These are phyloP conservation scores for Anthrax anthrax DNA, from an alignment of 2,888 invertebrate species.

Conservation along the genomic window DNA sequence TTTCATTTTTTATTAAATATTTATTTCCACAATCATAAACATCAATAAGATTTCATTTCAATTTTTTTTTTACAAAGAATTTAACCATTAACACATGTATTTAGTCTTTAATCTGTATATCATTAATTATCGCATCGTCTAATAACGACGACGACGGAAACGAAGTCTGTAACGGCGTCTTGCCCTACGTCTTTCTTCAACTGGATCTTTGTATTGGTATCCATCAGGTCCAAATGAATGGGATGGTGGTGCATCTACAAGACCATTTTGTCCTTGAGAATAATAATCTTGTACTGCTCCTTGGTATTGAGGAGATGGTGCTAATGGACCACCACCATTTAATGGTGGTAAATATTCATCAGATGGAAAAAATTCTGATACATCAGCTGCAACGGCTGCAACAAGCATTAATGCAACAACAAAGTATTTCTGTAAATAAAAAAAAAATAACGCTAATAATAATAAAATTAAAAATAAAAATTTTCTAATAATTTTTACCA, in stretches of 20 bases:
- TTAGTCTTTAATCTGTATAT: no score
- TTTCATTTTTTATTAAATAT: no score
- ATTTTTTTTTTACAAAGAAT: no score
- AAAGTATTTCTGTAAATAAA: not conserved
- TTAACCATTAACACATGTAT: no score
- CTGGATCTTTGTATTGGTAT: constrained; percentile 1
- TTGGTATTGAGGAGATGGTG: no score
- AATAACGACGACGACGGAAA: not conserved
- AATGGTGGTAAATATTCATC: constrained; percentile 3
- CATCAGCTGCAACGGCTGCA: constrained; percentile 4
- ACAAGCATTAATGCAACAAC: constrained; percentile 1
- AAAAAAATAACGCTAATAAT: no score
- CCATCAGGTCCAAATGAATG: constrained; percentile 1
- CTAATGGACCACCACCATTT: not conserved
- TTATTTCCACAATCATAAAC: no score
- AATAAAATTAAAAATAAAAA: not conserved
- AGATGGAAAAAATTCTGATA: constrained; percentile 2
- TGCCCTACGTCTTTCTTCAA: not conserved
- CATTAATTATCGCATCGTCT: no score
- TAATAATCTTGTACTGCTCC: not conserved
- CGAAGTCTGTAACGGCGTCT: not conserved
- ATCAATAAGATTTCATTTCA: no score
- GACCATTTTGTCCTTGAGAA: not conserved
- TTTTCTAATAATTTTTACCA: constrained; percentile 1
- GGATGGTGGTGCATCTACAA: not conserved